Conservation (phyloP, 37 sponge, comb jelly and placozoan species). For the Lycopodina hypogea region DNA sequence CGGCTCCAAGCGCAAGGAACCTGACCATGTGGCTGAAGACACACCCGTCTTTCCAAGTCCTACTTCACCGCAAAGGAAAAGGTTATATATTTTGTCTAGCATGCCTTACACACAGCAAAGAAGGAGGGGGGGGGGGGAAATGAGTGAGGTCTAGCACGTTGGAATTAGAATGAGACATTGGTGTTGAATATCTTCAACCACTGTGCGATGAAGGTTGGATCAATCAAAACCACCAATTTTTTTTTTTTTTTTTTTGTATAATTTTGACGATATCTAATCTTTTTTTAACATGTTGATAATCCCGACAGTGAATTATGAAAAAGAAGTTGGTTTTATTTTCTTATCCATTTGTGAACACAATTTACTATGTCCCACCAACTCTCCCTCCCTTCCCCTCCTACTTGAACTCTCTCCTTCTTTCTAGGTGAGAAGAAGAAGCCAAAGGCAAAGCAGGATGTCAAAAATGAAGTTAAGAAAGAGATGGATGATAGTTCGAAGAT, state of each 20-base stretch:
- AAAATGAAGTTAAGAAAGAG: slow-evolving; percentile 20
- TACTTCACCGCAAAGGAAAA: slow-evolving; percentile 29
- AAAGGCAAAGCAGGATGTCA: slow-evolving; percentile 2
- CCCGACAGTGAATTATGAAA: too few relatives aligned
- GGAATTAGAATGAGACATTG: too few relatives aligned
- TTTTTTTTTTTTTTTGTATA: neutral
- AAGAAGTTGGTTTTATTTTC: too few relatives aligned
- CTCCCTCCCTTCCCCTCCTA: neutral
- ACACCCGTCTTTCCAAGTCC: slow-evolving; percentile 66
- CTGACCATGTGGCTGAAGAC: slow-evolving; percentile 61
- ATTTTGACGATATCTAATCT: too few relatives aligned
- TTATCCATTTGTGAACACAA: too few relatives aligned
- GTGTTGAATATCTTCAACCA: too few relatives aligned
- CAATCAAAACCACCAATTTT: too few relatives aligned
- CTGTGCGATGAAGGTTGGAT: too few relatives aligned
- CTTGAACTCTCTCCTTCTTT: neutral
- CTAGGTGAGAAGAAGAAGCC: slow-evolving; percentile 11
- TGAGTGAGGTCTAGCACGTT: too few relatives aligned
- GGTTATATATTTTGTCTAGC: neutral
- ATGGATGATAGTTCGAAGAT: neutral
- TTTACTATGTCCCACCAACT: neutral
- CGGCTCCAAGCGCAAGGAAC: slow-evolving; percentile 60
- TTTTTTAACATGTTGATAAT: too few relatives aligned
- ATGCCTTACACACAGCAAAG: neutral
- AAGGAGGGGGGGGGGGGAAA: slow-evolving; percentile 18